phyloP scores from a whole-genome alignment of 2,113 vertebrate genomes.

The Malaclemys terrapin region DNA sequence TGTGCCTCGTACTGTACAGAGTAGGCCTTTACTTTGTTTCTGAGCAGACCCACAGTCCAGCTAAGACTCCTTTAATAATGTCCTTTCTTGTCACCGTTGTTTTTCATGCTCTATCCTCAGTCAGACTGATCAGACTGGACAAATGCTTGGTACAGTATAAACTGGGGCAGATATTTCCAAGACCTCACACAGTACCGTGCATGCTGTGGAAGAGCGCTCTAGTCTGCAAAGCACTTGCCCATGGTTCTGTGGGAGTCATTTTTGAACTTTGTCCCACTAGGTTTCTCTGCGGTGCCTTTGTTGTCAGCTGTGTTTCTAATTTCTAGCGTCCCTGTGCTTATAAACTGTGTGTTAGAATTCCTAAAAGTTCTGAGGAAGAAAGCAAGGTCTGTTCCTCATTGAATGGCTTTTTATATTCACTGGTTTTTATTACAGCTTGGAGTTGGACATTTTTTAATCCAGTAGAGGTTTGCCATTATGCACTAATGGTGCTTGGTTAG shows the following conservation, averaged over 20 bases:
- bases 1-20: background rate
- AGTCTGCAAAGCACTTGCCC: background rate
- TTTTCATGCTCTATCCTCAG: background rate
- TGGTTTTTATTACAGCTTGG: background rate
- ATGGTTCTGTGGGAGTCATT: background rate
- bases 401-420: background rate
- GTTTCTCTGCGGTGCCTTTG: background rate
- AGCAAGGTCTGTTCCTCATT: background rate
- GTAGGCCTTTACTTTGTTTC: background rate
- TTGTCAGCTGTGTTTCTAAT: background rate
- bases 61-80: fast-evolving
- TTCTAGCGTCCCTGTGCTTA: background rate
- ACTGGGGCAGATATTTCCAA: fast-evolving
- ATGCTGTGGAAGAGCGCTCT: background rate
- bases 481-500: background rate
- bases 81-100: background rate
- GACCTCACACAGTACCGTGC: fast-evolving
- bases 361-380: background rate
- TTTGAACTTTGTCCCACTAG: background rate
- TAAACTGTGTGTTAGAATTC: background rate
- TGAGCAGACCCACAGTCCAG: background rate
- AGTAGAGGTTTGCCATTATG: background rate
- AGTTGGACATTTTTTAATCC: background rate
- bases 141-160: background rate
- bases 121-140: fast-evolving